These are phyloP conservation scores for Cryptocheilus praepositus DNA, from an alignment of 2,888 invertebrate species.

Conservation along the genomic window DNA sequence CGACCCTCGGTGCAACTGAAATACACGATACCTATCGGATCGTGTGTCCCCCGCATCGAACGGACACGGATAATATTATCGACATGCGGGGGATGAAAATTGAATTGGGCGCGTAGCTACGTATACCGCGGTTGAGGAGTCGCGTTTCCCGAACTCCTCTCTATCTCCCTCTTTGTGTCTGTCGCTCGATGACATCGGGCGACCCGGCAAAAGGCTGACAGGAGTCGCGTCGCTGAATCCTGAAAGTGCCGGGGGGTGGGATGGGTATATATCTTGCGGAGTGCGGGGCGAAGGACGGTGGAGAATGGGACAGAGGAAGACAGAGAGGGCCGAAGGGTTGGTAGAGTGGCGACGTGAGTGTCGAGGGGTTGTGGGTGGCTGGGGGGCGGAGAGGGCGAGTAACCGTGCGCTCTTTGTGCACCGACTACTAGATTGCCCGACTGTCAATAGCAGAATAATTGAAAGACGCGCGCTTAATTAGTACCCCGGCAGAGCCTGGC, in stretches of 20 bases:
- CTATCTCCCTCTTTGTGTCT: conserved; percentile 10
- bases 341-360: neutral
- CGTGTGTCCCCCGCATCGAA: conserved; percentile 4
- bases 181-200: conserved; percentile 16
- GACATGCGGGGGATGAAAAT: conserved; percentile 1
- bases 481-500: conserved; percentile 32
- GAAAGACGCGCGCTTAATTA: conserved; percentile 63
- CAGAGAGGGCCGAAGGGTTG: neutral
- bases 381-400: neutral
- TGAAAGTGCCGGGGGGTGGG: neutral
- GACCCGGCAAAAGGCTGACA: conserved; percentile 7
- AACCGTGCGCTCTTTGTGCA: conserved; percentile 13
- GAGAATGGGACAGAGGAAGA: too few species aligned
- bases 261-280: too few species aligned
- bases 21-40: too few species aligned
- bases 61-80: conserved; percentile 8
- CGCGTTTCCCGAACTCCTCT: conserved; percentile 1
- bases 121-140: conserved; percentile 5
- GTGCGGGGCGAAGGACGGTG: too few species aligned
- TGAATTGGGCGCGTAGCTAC: neutral
- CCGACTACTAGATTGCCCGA: conserved; percentile 18
- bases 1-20: neutral
- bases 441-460: conserved; percentile 64
- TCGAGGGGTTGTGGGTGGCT: neutral
- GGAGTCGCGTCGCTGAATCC: conserved; percentile 13